These are phyloP conservation scores for Phalacrocorax carbo DNA, from an alignment of 2,113 vertebrate species.

Conservation along the genomic window DNA sequence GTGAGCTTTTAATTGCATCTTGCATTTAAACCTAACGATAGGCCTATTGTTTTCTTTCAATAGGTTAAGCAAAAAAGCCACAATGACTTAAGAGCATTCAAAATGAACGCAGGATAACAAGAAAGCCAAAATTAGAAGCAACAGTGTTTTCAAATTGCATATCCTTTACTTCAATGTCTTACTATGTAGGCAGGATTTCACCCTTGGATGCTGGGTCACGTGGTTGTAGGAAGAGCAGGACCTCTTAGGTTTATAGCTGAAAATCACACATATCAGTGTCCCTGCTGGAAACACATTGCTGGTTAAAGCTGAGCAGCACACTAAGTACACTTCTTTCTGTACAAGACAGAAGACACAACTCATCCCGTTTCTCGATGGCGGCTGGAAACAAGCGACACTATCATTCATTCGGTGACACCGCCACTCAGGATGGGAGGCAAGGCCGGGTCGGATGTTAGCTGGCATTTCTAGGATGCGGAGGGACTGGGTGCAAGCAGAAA, in stretches of 20 bases:
- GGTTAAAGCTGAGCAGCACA: neutral
- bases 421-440: neutral
- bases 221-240: neutral
- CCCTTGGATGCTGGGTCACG: neutral
- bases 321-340: neutral
- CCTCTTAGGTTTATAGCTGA: neutral
- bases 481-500: neutral
- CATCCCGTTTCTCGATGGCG: fast-evolving
- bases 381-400: neutral
- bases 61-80: neutral
- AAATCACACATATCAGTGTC: neutral
- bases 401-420: neutral
- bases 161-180: neutral
- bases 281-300: neutral
- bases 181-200: neutral
- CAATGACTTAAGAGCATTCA: neutral
- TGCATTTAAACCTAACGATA: neutral
- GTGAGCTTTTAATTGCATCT: constrained; percentile 34
- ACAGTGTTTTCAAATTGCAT: neutral
- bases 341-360: neutral
- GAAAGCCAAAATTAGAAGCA: neutral
- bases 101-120: neutral
- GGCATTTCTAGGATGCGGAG: neutral
- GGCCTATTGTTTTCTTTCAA: neutral
- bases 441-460: fast-evolving